These are phyloP conservation scores for Euborellia annulipes DNA, from an alignment of 1,140 invertebrate genomes.

Conservation along the genomic window DNA sequence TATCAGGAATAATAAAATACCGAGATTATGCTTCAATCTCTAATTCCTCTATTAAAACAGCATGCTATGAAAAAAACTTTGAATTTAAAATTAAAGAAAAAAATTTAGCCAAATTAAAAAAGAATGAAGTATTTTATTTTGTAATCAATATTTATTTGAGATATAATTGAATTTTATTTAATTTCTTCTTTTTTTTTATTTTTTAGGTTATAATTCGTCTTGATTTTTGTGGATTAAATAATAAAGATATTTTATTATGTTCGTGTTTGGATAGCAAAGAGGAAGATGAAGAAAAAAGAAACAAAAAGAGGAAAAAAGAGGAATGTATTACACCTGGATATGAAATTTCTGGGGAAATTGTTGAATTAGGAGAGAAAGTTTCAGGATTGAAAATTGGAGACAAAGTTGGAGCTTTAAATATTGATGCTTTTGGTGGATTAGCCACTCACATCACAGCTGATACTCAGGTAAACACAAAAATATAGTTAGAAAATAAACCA, in stretches of 20 bases:
- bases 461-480: too few relatives aligned
- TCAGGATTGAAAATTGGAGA: slow-evolving; percentile 28
- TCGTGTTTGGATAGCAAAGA: too few relatives aligned
- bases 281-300: slow-evolving; percentile 22
- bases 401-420: slow-evolving; percentile 35
- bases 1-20: too few relatives aligned
- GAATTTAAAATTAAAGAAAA: neutral
- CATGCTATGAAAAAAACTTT: too few relatives aligned
- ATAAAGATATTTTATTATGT: slow-evolving; percentile 33
- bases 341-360: slow-evolving; percentile 34
- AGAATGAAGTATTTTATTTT: neutral
- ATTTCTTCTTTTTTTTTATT: slow-evolving; percentile 10
- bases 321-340: slow-evolving; percentile 34
- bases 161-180: neutral
- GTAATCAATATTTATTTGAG: neutral
- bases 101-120: neutral
- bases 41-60: too few relatives aligned
- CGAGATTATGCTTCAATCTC: too few relatives aligned
- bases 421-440: slow-evolving; percentile 33
- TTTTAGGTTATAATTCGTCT: slow-evolving; percentile 38
- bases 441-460: slow-evolving; percentile 14
- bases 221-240: slow-evolving; percentile 40
- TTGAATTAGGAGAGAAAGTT: slow-evolving; percentile 25
- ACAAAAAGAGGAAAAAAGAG: slow-evolving; percentile 30
- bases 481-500: too few relatives aligned